Evolutionary conservation across 1,140 invertebrate species (phyloP), one percentile per base, ranked within the genome.

Genomic region (Lucilia sericata): DNA sequence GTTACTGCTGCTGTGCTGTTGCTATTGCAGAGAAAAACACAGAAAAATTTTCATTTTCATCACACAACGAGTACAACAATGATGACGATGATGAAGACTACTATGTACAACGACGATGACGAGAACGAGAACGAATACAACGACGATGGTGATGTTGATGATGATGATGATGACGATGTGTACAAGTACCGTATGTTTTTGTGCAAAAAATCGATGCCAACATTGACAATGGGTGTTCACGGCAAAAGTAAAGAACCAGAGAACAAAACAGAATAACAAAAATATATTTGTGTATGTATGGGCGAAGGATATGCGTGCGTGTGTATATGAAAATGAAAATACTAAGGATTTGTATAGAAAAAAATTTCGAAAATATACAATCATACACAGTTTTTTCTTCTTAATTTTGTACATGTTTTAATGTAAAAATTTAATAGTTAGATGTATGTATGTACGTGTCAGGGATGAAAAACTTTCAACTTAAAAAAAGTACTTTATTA

Each of bases 201-300:
- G 83, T 10, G 51, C 75, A 84, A 70, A 84, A 84, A 84, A 84
- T 84, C 84, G 84, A 84, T 84, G 84, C 78, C 84, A 84, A 84
- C 84, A 84, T 84, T 84, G 84, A 84, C 84, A 84, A 84, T 84
- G 84, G 84, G 78, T 84, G 83, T 84, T 84, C 83, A 84, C 49
- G 83, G 83, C 75, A 80, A 84, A 75, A 76, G 75, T 76, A 47
- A 36, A 25, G 65, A 70, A 70, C 65, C 25, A 30, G 25, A 70
- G 65, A 70, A 70, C 65, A 70, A 25, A 70, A 70, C 65, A 70
- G n/a, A 70, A 70, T 25, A 70, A 70, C 65, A 21, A 70, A 70
- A 70, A 70, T 70, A 70, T 21, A 70, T 21, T 21, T 21, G 60
- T n/a, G 8, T 17, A 65, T 65, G 60, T 17, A 19, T 65, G 60